Percentiles rank a stretch among this genome's conserved stretches.
Conservation (phyloP, 1,140 invertebrate genomes). For the Aphidius gifuensis region DNA sequence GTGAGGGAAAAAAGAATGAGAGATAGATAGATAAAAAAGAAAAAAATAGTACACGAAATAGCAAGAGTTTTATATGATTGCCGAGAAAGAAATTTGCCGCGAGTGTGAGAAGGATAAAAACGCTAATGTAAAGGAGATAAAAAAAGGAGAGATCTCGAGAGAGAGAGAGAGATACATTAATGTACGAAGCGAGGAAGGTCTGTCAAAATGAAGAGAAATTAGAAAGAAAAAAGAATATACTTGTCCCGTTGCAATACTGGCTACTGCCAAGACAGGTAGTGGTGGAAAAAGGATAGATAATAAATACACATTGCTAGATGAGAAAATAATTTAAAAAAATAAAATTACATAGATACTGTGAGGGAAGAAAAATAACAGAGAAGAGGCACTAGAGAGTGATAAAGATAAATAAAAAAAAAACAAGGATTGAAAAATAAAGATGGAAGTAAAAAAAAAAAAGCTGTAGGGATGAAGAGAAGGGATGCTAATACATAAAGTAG, state of each 20-base stretch:
- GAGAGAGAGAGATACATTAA: not conserved
- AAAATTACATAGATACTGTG: not conserved
- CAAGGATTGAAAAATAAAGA: not conserved
- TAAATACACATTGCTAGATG: conserved; percentile 1
- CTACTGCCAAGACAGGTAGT: not conserved
- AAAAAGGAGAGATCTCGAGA: not conserved
- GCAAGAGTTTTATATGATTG: no score
- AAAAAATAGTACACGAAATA: no score
- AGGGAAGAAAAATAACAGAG: conserved; percentile 22
- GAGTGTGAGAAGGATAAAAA: not conserved
- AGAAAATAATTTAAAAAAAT: not conserved
- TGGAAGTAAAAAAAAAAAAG: not conserved
- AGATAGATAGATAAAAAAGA: no score
- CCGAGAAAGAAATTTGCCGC: no score
- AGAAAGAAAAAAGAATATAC: not conserved
- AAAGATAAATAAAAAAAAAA: conserved; percentile 11
- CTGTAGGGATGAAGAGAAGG: conserved; percentile 15
- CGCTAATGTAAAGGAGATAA: not conserved
- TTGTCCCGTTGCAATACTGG: conserved; percentile 8
- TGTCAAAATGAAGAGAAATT: conserved; percentile 4
- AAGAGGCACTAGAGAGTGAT: conserved; percentile 18
- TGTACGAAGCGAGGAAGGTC: conserved; percentile 2
- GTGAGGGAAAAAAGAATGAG: no score
- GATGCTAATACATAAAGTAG: conserved; percentile 57
- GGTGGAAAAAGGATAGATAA: not conserved